Evolutionary conservation across 2,888 invertebrate species (phyloP), one percentile per base, ranked within the genome.

Genomic region (Pharmacophagus antenor): DNA sequence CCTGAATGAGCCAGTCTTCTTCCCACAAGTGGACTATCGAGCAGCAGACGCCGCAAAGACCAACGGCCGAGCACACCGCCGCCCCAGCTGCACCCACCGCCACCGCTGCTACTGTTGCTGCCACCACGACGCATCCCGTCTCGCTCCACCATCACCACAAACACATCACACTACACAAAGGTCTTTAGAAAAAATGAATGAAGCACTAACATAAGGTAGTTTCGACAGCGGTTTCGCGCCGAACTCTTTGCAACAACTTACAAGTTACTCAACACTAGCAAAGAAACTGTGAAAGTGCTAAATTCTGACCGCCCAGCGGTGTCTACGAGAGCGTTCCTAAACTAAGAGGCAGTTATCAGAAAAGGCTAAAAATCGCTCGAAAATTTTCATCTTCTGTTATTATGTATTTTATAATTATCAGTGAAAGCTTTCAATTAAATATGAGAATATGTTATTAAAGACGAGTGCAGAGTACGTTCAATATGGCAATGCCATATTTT

Each of bases 11-110:
- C 89, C 23, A 94, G 91, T 70, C 94, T 91, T 55, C 94, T 89
- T 41, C 94, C 94, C 58, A 94, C 92, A 20, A 95, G 88, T 2
- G 95, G 95, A 77, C 94, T 94, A 68, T 94, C 93, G 62, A 95
- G 93, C 61, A 95, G 91, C 64, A 95, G 85, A 63, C 94, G 92
- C 50, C 95, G 91, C 44, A 95, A 81, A 20, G 95, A 95, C 91
- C 94, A 94, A 70, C 94, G 87, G 64, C 90, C 87, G 55, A 89
- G 78, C 66, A 88, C 77, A 60, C 89, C 90, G 63, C 88, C 86
- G 66, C 89, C 87, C 83, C 90, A 88, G 73, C 87, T 81, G 65
- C 88, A 86, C 65, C 87, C 85, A 49, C 82, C 80, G 15, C 68
- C 80, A 12, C 68, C 68, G 61, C 42, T 22, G 44, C 61, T 18